Evolutionary conservation across 2,888 invertebrate genomes (phyloP).

Genomic region (Polymixis lichenea): DNA sequence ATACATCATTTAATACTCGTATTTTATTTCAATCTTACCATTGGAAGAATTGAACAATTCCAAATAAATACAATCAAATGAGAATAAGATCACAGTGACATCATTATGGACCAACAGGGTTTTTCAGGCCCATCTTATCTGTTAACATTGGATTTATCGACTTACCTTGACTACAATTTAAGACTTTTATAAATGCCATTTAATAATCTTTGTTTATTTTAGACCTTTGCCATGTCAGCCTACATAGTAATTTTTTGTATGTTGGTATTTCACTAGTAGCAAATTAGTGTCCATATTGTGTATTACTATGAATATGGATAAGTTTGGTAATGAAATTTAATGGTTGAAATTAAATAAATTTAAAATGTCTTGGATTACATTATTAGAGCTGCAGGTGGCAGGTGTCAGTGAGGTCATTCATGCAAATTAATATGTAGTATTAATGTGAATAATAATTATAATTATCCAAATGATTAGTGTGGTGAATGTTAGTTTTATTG

Average conservation of each 20-base stretch:
- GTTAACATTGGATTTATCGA: neutral
- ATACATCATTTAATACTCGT: neutral
- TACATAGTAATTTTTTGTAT: neutral
- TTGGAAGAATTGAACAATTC: neutral
- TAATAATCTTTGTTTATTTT: neutral
- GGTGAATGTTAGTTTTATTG: neutral
- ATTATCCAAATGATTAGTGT: too few relatives aligned
- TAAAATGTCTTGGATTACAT: neutral
- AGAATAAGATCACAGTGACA: neutral
- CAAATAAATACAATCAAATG: neutral
- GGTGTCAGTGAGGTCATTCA: neutral
- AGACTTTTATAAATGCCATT: neutral
- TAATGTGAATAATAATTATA: neutral
- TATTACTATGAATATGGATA: conserved; percentile 1
- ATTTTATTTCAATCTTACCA: neutral
- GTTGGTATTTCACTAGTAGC: neutral
- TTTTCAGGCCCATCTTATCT: conserved; percentile 9
- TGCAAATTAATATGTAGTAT: neutral
- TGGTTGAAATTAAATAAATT: neutral
- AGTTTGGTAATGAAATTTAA: neutral
- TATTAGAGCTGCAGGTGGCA: neutral
- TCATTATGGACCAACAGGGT: neutral
- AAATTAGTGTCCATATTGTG: neutral
- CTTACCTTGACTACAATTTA: neutral
- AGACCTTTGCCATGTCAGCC: neutral